Conservation (phyloP, 2,797 vertebrate genomes). For the Platyrinchus mystaceus region DNA sequence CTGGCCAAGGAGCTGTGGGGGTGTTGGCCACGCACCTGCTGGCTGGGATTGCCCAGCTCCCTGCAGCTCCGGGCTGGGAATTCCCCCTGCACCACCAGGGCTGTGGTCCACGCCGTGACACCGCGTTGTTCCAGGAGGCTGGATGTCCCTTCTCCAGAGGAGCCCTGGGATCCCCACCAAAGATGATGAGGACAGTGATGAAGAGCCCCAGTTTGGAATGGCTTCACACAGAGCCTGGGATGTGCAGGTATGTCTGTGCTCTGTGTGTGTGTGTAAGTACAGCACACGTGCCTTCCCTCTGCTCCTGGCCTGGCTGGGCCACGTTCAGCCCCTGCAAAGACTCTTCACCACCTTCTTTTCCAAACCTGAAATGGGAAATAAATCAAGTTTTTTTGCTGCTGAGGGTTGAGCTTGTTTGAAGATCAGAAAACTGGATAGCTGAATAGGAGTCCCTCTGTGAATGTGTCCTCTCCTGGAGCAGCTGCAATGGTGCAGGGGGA, state of each 20-base stretch:
- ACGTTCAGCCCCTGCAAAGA: accelerated
- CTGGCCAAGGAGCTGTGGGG: accelerated
- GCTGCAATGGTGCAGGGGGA: neutral
- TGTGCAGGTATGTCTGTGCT: neutral
- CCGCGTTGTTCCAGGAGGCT: neutral
- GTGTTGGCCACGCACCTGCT: accelerated
- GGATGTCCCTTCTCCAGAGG: neutral
- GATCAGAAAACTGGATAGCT: neutral
- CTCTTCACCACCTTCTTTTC: neutral
- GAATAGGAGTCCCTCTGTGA: neutral
- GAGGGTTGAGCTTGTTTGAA: neutral
- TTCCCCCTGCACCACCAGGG: neutral
- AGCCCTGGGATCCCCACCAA: neutral
- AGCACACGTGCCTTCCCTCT: neutral
- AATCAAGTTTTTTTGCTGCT: neutral
- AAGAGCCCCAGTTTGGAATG: neutral
- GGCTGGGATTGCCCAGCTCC: neutral
- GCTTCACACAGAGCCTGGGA: neutral
- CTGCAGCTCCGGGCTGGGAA: neutral
- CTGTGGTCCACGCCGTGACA: neutral
- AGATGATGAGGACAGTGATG: neutral
- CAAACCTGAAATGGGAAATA: neutral
- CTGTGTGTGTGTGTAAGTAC: neutral
- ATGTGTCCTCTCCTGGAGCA: neutral
- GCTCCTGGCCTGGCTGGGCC: neutral